phyloP scores from a whole-genome alignment of 2,888 invertebrate species.

The Chymomyza procnemis region DNA sequence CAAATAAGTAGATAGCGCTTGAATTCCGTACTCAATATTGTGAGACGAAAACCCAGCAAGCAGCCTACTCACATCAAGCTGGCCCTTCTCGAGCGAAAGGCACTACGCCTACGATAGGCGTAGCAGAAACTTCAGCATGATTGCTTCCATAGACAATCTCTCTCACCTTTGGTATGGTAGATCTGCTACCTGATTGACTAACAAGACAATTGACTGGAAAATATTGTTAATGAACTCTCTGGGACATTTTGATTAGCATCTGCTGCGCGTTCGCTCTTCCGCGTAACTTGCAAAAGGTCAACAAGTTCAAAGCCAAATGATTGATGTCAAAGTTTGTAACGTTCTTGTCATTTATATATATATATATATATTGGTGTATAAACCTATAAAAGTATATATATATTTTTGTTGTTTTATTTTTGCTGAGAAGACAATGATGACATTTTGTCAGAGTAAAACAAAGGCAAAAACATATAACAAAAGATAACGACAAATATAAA shows the following conservation, averaged over 20 bases:
- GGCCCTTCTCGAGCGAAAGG: too few relatives aligned
- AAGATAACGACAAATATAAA: conserved; percentile 20
- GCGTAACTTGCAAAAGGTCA: conserved; percentile 46
- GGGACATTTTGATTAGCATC: conserved; percentile 68
- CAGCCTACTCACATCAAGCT: too few relatives aligned
- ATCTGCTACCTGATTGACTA: conserved; percentile 4
- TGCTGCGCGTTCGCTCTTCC: conserved; percentile 43
- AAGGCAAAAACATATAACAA: conserved; percentile 14
- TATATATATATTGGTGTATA: neutral
- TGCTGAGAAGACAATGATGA: conserved; percentile 46
- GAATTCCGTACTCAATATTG: too few relatives aligned
- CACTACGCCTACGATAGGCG: too few relatives aligned
- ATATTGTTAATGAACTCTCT: conserved; percentile 70
- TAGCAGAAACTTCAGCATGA: too few relatives aligned
- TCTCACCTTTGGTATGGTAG: too few relatives aligned
- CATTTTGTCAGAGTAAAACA: conserved; percentile 66
- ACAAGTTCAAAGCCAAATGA: conserved; percentile 64
- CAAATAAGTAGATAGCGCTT: too few relatives aligned
- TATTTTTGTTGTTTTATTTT: neutral
- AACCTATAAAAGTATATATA: too few relatives aligned
- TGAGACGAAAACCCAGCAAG: too few relatives aligned
- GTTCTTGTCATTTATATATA: neutral
- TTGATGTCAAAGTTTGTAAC: conserved; percentile 59
- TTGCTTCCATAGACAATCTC: too few relatives aligned
- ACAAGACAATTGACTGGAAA: conserved; percentile 69